These are phyloP conservation scores for Tribolium castaneum DNA, from an alignment of 1,140 invertebrate genomes.

Conservation along the genomic window DNA sequence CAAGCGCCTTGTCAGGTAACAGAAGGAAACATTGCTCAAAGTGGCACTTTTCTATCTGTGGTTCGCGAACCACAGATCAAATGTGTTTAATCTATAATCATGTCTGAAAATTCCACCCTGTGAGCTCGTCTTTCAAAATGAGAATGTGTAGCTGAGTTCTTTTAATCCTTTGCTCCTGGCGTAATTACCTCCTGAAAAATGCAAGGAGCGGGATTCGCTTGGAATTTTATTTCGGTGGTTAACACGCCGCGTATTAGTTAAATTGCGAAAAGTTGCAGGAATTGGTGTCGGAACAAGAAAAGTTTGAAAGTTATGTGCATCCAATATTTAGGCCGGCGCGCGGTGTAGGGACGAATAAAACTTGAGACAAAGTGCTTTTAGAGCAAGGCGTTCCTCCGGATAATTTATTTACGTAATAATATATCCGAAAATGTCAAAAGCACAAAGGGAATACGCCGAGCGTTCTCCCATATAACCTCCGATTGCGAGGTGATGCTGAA, in stretches of 20 bases:
- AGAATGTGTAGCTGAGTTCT: not conserved
- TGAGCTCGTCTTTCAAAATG: no score
- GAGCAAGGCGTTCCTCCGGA: slow-evolving; percentile 2
- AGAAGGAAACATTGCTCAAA: no score
- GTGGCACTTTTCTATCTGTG: no score
- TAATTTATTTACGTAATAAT: slow-evolving; percentile 31
- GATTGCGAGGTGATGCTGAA: not conserved
- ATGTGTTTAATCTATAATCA: no score
- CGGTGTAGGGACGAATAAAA: slow-evolving; percentile 10
- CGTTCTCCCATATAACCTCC: not conserved
- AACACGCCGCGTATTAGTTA: not conserved
- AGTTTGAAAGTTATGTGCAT: not conserved
- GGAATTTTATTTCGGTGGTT: not conserved
- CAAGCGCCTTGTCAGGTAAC: slow-evolving; percentile 85
- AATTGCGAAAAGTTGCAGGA: not conserved
- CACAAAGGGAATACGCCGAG: slow-evolving; percentile 1
- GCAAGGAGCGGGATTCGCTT: slow-evolving; percentile 24
- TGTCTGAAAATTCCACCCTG: no score
- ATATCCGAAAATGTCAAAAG: slow-evolving; percentile 20
- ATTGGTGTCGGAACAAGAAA: not conserved
- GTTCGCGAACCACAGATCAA: no score
- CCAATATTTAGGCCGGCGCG: not conserved
- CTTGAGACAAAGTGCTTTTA: slow-evolving; percentile 11
- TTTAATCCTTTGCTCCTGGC: slow-evolving; percentile 22
- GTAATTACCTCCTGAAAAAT: slow-evolving; percentile 50